Base-by-base conservation (phyloP, 2,888 invertebrate genomes). In the Thyatira batis region DNA sequence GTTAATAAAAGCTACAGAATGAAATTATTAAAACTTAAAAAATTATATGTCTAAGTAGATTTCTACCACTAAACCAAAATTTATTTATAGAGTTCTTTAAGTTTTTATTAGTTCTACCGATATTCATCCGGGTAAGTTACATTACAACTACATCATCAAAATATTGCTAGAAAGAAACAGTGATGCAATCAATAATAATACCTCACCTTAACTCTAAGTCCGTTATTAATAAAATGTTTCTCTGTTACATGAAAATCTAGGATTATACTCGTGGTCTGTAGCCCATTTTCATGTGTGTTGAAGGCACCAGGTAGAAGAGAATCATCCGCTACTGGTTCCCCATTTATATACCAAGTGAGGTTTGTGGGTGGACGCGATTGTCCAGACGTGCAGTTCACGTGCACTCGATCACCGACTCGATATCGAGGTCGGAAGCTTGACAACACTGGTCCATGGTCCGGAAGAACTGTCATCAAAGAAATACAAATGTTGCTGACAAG, bases 261-360 rank as follows among this genome's bases (percentile, higher is more conserved):
- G 44, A 94, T 94, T 50, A 96, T 85, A 28, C 93, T 93, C 30
- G 95, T 94, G 52, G 95, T 95, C 83, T 95, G 94, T 66, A 96
- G 89, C 21, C 94, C 92, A 21, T 87, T 81, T 57, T 8, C 17
- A 17, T 88, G 89, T 45, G 83, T 80, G 52, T 83, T 80, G 52
- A 82, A 73, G 4, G 54, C 77, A 1, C 90, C 85, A 8, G 89
- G 78, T 9, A 73, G 69, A 57, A 92, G 64, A 49, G 88, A 78
- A 20, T 80, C 78, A 25, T 85, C 74, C 52, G 93, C 90, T 45
- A 93, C 92, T 72, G 94, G 95, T 73, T 96, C 95, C 45, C 95
- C 96, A 85, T 97, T 97, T 84, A 97, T 95, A 92, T 95, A 95
- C 97, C 97, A 97, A 65, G 94, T 94, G 60, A 97, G 93, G 71